These are phyloP conservation scores for Tachina fera DNA, from an alignment of 2,888 invertebrate genomes.

Conservation along the genomic window DNA sequence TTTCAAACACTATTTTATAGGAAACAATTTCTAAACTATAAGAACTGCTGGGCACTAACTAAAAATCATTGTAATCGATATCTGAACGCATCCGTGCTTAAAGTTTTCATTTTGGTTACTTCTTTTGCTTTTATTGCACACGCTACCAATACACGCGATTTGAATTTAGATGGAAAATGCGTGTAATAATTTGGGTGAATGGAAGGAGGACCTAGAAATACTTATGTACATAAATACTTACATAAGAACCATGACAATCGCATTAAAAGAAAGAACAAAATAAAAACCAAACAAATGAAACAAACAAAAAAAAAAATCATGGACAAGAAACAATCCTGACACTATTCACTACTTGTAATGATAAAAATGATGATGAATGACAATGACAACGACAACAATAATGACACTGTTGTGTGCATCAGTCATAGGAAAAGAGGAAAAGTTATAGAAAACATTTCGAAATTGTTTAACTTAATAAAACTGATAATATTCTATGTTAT, in stretches of 20 bases:
- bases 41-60: not conserved
- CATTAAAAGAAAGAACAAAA: slow-evolving; percentile 1
- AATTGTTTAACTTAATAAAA: no score
- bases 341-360: slow-evolving; percentile 20
- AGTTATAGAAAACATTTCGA: no score
- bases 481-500: no score
- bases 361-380: slow-evolving; percentile 36
- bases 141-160: not conserved
- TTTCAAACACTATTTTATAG: not conserved
- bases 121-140: not conserved
- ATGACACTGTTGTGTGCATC: not conserved
- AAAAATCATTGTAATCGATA: slow-evolving; percentile 43
- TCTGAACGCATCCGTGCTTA: slow-evolving; percentile 27
- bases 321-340: slow-evolving; percentile 23
- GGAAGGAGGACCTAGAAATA: not conserved
- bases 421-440: no score
- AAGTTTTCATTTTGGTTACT: slow-evolving; percentile 13
- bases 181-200: not conserved
- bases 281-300: not conserved
- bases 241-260: slow-evolving; percentile 9
- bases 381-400: slow-evolving; percentile 11
- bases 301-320: no score
- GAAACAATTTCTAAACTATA: not conserved
- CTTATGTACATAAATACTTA: no score
- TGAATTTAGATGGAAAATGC: not conserved